Percentiles rank a stretch among this genome's conserved stretches.
phyloP scores from a whole-genome alignment of 1,140 invertebrate species.

The Berghia stephanieae region DNA sequence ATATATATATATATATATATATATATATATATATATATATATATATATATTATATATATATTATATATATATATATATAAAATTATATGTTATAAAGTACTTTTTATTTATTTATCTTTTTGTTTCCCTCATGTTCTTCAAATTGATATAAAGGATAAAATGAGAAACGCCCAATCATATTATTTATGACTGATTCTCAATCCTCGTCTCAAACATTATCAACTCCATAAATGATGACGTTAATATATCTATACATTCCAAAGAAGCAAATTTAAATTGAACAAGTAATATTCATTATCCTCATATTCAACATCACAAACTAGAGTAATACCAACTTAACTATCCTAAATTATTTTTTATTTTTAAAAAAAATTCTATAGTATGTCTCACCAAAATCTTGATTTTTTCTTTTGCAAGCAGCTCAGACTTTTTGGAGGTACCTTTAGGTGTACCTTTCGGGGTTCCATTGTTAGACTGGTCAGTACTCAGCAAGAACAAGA shows the following conservation, averaged over 20 bases:
- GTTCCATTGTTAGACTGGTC: not conserved
- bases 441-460: no score
- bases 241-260: no score
- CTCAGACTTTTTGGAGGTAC: not conserved
- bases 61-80: not conserved
- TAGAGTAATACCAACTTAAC: no score
- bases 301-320: no score
- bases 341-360: no score
- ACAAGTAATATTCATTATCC: no score
- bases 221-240: no score
- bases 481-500: constrained; percentile 28
- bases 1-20: not conserved
- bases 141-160: not conserved
- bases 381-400: constrained; percentile 26
- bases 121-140: not conserved
- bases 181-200: not conserved
- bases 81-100: not conserved
- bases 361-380: no score
- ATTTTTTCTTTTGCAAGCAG: constrained; percentile 8
- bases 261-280: no score
- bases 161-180: not conserved
- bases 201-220: no score
- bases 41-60: not conserved
- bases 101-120: not conserved
- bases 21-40: not conserved